Evolutionary conservation across 37 sponge, comb jelly and placozoan genomes (phyloP), one percentile per base, ranked within the genome.

Genomic region (Agelas oroides): DNA sequence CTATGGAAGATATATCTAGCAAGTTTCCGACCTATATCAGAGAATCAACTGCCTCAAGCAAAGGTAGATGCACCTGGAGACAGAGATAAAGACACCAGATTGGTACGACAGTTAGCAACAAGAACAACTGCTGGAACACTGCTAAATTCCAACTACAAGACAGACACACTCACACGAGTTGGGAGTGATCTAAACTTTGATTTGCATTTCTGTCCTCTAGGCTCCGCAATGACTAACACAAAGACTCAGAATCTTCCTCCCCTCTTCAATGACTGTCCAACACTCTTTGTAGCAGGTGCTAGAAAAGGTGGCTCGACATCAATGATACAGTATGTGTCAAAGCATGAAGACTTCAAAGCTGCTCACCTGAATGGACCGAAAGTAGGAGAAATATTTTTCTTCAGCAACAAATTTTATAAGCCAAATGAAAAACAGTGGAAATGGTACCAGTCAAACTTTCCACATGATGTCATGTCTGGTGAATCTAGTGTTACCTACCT

Each of bases 241-340:
- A 5, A 20, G 3, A 3, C 41, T 28, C 53, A 39, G 24, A 78
- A 71, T 20, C 56, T 78, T 34, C 13, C 21, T 18, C 85, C 89
- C 23, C 25, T 27, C 0, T 92, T 86, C 61, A 19, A 54, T 53
- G 79, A 88, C 74, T 95, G 95, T 73, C 95, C 95, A 11, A 76
- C 81, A 19, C 70, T 95, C 21, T 95, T 89, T 63, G 75, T 95
- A 25, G 88, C 91, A 25, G 95, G 95, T 19, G 87, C 92, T 12
- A 75, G 95, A 23, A 95, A 95, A 40, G 92, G 82, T 63, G 95
- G 95, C 0, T 91, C 95, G 59, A 82, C 95, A 1, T 95, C 95
- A 12, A 87, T 95, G 33, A 75, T 79, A 54, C 80, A 82, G 46
- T 95, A 95, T 70, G 28, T 95, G 3, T 88, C 92, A 33, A 77